These are phyloP conservation scores for Nyctibius grandis DNA, from an alignment of 2,797 vertebrate species.

Conservation along the genomic window DNA sequence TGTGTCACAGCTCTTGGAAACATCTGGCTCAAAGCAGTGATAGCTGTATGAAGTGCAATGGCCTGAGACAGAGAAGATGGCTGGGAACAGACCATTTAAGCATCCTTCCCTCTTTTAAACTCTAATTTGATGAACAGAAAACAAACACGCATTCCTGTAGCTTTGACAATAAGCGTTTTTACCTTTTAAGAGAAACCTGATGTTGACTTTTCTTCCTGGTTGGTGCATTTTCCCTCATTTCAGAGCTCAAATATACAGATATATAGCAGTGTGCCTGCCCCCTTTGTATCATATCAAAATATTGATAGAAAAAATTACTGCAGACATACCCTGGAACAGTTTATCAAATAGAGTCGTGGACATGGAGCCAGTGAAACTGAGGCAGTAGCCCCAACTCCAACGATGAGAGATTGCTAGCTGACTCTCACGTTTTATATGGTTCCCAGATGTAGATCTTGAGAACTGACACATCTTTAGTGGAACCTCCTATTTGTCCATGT, in stretches of 20 bases:
- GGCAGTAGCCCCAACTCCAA: not conserved
- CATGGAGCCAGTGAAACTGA: not conserved
- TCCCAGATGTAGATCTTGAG: not conserved
- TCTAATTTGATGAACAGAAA: not conserved
- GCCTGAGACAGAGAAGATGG: not conserved
- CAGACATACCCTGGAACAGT: not conserved
- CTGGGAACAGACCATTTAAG: not conserved
- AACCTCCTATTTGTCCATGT: not conserved
- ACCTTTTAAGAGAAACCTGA: not conserved
- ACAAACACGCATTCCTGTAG: not conserved
- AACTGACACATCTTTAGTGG: not conserved
- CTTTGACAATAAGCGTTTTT: not conserved
- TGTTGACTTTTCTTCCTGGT: not conserved
- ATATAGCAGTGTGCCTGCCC: not conserved
- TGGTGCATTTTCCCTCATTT: not conserved
- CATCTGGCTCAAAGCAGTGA: not conserved
- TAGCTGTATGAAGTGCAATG: not conserved
- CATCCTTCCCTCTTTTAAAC: not conserved
- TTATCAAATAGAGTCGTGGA: not conserved
- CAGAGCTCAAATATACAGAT: not conserved
- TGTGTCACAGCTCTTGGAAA: not conserved
- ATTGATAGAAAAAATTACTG: not conserved
- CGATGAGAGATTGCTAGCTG: accelerated
- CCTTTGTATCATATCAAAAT: not conserved
- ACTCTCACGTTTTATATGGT: not conserved